Percentiles rank a stretch among this genome's conserved stretches.
Evolutionary conservation across 2,113 vertebrate genomes (phyloP).

Genomic region (Sardina pilchardus): DNA sequence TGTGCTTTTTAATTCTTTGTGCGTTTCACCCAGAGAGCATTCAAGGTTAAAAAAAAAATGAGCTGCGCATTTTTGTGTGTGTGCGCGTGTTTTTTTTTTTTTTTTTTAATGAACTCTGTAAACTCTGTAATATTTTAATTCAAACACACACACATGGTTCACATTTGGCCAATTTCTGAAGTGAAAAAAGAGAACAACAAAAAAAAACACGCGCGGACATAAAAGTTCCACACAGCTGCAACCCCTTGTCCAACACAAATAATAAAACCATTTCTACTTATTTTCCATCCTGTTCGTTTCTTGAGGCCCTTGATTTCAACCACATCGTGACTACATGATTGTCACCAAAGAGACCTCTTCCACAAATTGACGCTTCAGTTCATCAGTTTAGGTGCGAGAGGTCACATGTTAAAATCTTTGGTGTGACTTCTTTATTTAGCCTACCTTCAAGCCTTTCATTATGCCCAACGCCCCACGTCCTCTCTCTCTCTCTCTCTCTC

Average conservation of each 20-base stretch:
- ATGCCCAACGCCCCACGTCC: neutral
- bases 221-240: slow-evolving; percentile 7
- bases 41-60: neutral
- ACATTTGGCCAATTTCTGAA: neutral
- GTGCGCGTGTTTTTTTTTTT: neutral
- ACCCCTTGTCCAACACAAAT: slow-evolving; percentile 14
- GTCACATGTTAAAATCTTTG: neutral
- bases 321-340: neutral
- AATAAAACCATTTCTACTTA: neutral
- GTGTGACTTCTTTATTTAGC: neutral
- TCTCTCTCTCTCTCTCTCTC: neutral
- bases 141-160: slow-evolving; percentile 17
- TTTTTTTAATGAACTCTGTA: neutral
- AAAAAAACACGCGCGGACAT: neutral
- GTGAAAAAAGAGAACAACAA: neutral
- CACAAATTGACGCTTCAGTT: neutral
- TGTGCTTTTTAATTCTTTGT: neutral
- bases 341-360: neutral
- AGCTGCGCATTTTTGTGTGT: neutral
- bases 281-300: neutral
- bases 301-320: neutral
- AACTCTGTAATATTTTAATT: neutral
- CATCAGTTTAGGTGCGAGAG: neutral
- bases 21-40: neutral
- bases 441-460: neutral